Base-by-base conservation (phyloP, 2,888 invertebrate genomes). In the Bimastos eiseni region DNA sequence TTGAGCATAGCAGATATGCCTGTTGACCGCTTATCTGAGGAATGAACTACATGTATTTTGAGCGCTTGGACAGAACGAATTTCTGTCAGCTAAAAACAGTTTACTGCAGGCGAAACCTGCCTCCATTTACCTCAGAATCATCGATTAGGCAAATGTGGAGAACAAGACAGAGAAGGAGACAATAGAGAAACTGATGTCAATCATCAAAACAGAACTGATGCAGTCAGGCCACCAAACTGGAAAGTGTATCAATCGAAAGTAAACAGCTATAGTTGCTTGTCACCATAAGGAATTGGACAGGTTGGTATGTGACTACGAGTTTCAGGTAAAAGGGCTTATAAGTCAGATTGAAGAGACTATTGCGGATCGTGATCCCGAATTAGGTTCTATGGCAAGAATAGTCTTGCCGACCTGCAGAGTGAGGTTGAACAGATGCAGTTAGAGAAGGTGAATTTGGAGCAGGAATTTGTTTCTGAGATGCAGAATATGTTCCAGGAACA, bases 381-480 rank as follows among this genome's bases (percentile, higher is more conserved):
- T 91, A 24, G 17, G 37, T 19, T n/a, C 34, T 0, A 49, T n/a
- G n/a, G 19, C 49, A 91, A 91, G 33, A 91, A 90, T 70, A 83
- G 88, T 44, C 30, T 91, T 30, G 17, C 90, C n/a, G 92, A 91
- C 24, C 30, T 37, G 41, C 88, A 91, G 49, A 30, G 15, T 41
- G 83, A 90, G 36, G n/a, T 92, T 19, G 91, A 91, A 44, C 36
- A 49, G 34, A 15, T 91, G 83, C 37, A 83, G 41, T 90, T 36
- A 34, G 92, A 92, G 86, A 92, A 92, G 90, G 86, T 83, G 15
- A 90, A 38, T 24, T 34, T 91, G 84, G 91, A 91, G 24, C 90
- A 91, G 41, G 90, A 90, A 21, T 90, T 91, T 33, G 88, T 91
- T 38, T 86, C 37, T 17, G 91, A 91, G 90, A 38, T 90, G 90